These are phyloP conservation scores for Drosophila kanekoi DNA, from an alignment of 2,888 invertebrate genomes.

Conservation along the genomic window DNA sequence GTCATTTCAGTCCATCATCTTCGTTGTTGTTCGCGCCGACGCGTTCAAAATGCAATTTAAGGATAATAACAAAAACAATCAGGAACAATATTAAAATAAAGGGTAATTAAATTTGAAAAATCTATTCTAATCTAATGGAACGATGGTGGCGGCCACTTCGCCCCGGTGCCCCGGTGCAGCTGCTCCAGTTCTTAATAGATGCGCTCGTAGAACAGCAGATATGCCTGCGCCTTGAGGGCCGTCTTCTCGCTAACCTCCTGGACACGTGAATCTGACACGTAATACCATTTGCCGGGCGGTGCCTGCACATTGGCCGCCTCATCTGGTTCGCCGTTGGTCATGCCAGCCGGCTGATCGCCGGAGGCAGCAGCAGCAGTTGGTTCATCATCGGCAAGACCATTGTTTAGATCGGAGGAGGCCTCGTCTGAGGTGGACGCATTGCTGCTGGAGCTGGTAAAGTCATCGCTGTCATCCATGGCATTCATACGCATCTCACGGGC, in stretches of 20 bases:
- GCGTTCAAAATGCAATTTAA: constrained; percentile 44
- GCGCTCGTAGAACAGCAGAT: constrained; percentile 98
- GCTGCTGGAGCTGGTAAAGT: constrained; percentile 87
- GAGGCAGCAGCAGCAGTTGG: neutral
- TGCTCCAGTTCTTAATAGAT: constrained; percentile 87
- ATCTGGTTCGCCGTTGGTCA: constrained; percentile 73
- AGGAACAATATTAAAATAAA: constrained; percentile 8
- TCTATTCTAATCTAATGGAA: constrained; percentile 34
- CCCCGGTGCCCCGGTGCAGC: constrained; percentile 1
- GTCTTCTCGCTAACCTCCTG: constrained; percentile 91
- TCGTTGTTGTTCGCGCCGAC: constrained; percentile 32
- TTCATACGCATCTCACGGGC: constrained; percentile 83
- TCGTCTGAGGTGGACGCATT: constrained; percentile 63
- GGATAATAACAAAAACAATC: constrained; percentile 20
- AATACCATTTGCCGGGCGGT: constrained; percentile 94
- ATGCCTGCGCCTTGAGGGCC: constrained; percentile 95
- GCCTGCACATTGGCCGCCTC: constrained; percentile 83
- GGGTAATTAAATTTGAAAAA: neutral
- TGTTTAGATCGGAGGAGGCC: constrained; percentile 29
- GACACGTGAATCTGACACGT: constrained; percentile 96
- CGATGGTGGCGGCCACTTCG: constrained; percentile 12
- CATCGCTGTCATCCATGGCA: constrained; percentile 85
- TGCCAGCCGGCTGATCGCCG: neutral
- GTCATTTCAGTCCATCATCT: constrained; percentile 40
- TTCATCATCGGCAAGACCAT: constrained; percentile 22